Evolutionary conservation across 2,797 vertebrate species (phyloP).

Genomic region (Scyliorhinus canicula): DNA sequence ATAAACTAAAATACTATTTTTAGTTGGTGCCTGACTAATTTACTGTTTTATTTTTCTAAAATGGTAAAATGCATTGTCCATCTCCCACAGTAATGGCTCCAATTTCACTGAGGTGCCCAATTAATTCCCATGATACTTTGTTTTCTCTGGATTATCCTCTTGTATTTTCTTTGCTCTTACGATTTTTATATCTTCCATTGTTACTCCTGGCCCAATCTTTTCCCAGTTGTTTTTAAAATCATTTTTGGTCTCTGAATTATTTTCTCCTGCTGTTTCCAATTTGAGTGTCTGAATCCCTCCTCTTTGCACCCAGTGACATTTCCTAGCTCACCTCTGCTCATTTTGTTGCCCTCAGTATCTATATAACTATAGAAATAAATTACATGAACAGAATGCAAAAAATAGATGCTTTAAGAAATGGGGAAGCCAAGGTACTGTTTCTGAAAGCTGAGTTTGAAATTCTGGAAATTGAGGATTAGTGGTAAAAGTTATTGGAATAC

Average conservation of each 20-base stretch:
- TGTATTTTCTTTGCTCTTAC: not conserved
- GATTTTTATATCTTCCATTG: not conserved
- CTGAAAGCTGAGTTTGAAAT: not conserved
- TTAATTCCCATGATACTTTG: not conserved
- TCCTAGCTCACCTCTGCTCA: not conserved
- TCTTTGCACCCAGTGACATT: not conserved
- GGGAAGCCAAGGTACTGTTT: not conserved
- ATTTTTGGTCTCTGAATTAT: not conserved
- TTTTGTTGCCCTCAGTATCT: not conserved
- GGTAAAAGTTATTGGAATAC: not conserved
- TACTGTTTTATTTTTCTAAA: not conserved
- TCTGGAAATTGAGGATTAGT: not conserved
- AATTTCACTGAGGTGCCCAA: not conserved
- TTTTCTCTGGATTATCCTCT: slow-evolving; percentile 7
- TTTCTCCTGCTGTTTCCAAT: slow-evolving; percentile 17
- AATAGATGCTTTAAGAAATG: not conserved
- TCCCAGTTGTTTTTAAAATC: slow-evolving; percentile 16
- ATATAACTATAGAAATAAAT: not conserved
- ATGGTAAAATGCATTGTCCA: not conserved
- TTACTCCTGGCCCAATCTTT: not conserved
- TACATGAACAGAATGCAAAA: not conserved
- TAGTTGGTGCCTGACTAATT: not conserved
- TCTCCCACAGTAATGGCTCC: not conserved
- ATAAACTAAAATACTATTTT: not conserved
- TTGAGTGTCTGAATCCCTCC: slow-evolving; percentile 1